Evolutionary conservation across 2,797 vertebrate genomes (phyloP).

Genomic region (Craterocephalus amniculus): DNA sequence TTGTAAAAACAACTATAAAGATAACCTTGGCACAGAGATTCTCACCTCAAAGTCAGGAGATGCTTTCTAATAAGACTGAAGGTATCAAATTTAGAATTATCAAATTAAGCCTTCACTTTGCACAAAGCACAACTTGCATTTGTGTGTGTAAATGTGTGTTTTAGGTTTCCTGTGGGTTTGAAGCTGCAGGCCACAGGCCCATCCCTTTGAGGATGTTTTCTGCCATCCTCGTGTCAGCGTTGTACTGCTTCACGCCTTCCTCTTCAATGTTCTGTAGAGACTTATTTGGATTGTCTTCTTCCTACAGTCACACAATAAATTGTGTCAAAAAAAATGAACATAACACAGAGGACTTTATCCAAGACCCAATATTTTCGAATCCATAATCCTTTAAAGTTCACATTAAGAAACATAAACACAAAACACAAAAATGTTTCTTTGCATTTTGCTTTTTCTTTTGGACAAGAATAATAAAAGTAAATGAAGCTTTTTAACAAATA

Average conservation of each 20-base stretch:
- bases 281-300: conserved; percentile 38
- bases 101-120: not conserved
- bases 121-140: not conserved
- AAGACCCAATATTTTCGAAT: not conserved
- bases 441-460: too few species aligned
- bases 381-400: not conserved
- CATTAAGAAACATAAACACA: too few species aligned
- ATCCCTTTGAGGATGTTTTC: conserved; percentile 67
- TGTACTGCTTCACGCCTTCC: conserved; percentile 64
- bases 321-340: too few species aligned
- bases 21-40: not conserved
- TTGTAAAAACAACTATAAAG: not conserved
- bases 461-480: too few species aligned
- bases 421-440: too few species aligned
- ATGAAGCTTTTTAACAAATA: too few species aligned
- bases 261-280: conserved; percentile 67
- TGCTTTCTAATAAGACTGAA: not conserved
- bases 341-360: not conserved
- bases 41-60: not conserved
- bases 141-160: conserved; percentile 18
- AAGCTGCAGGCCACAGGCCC: conserved; percentile 49
- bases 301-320: too few species aligned
- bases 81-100: not conserved
- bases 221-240: conserved; percentile 70
- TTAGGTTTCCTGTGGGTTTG: conserved; percentile 27